Evolutionary conservation across 2,888 invertebrate species (phyloP).

Genomic region (Polymixis flavicincta): DNA sequence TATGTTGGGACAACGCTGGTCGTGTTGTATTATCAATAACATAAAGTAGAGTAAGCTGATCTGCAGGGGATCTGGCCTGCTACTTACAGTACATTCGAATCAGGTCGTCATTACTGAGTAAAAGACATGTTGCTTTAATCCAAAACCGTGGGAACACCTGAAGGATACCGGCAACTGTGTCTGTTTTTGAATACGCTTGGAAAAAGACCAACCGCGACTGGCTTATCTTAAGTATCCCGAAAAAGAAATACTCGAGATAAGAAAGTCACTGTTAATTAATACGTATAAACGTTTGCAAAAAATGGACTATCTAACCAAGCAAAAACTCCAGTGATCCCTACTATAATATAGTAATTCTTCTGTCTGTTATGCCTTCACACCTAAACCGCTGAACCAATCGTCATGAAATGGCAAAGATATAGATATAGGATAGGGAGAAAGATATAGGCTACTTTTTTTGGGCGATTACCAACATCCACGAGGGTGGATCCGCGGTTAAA

Average conservation of each 20-base stretch:
- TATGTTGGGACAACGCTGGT: constrained; percentile 70
- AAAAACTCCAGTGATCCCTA: not conserved
- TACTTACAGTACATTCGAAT: constrained; percentile 22
- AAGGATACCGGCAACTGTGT: not conserved
- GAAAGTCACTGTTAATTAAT: constrained; percentile 2
- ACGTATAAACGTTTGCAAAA: constrained; percentile 6
- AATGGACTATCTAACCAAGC: not conserved
- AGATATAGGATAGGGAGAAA: too few species aligned
- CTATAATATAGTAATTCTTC: too few species aligned
- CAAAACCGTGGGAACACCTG: constrained; percentile 25
- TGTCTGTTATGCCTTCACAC: too few species aligned
- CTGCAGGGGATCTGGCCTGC: constrained; percentile 38
- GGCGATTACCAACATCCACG: too few species aligned
- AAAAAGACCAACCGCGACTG: not conserved
- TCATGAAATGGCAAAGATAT: too few species aligned
- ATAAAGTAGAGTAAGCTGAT: constrained; percentile 73
- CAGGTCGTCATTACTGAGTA: constrained; percentile 23
- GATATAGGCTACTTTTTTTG: too few species aligned
- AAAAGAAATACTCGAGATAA: constrained; percentile 12
- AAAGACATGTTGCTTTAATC: not conserved
- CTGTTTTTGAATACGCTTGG: constrained; percentile 1
- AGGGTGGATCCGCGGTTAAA: too few species aligned
- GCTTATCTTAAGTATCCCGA: constrained; percentile 9
- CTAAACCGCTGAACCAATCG: too few species aligned
- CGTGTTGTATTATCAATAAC: constrained; percentile 76